These are phyloP conservation scores for Drosophila takahashii DNA, from an alignment of 1,140 invertebrate genomes.

Conservation along the genomic window DNA sequence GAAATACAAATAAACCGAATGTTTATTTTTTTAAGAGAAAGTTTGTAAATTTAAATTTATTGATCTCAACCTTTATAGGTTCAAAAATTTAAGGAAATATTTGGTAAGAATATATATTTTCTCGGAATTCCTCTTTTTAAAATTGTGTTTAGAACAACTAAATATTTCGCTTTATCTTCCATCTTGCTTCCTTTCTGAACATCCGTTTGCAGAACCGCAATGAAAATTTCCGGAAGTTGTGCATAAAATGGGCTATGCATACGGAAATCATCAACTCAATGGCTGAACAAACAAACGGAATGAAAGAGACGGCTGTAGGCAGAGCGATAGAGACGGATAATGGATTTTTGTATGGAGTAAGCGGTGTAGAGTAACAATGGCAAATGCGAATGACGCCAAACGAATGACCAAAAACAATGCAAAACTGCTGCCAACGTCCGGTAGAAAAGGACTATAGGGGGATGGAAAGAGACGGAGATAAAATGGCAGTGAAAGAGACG, in stretches of 20 bases:
- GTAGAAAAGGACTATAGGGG: conserved; percentile 15
- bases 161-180: conserved; percentile 23
- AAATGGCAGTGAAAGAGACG: conserved; percentile 14
- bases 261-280: conserved; percentile 84
- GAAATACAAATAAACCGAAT: conserved; percentile 1
- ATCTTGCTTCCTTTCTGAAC: conserved; percentile 18
- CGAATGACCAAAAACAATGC: conserved; percentile 79
- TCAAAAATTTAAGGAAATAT: neutral
- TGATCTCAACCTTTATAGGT: too few species aligned
- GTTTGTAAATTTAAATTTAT: too few species aligned
- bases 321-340: neutral
- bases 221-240: conserved; percentile 83
- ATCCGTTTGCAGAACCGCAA: conserved; percentile 80
- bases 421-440: conserved; percentile 77
- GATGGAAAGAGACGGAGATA: conserved; percentile 4
- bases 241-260: conserved; percentile 84
- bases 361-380: conserved; percentile 66
- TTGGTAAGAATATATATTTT: too few species aligned
- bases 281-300: conserved; percentile 70
- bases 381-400: conserved; percentile 67
- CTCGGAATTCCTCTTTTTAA: neutral
- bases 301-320: conserved; percentile 2
- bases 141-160: conserved; percentile 10
- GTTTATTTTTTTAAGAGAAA: neutral
- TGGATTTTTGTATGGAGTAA: conserved; percentile 29